Base-by-base conservation (phyloP, 2,888 invertebrate genomes). In the Cactoblastis cactorum region DNA sequence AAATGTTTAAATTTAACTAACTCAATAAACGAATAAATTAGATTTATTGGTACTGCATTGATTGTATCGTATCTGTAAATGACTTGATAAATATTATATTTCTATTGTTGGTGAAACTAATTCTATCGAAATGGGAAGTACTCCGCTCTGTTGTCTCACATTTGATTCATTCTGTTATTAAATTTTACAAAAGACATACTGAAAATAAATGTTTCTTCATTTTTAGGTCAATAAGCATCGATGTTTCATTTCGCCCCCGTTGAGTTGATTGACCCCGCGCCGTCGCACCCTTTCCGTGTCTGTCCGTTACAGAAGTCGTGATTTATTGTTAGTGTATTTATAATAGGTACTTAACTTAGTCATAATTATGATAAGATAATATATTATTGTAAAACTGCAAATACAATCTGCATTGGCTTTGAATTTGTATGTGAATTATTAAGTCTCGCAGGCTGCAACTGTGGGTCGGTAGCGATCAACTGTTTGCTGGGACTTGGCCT, bases 141-240 rank as follows among this genome's bases (percentile, higher is more conserved):
- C 73, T 84, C 86, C 83, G 84, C 86, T 87, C 82, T 85, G 84
- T 86, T 86, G 74, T 82, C 80, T 78, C 77, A 81, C 80, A 73
- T 83, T 86, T 79, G 76, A 89, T 80, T 89, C 80, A 86, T 90
- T 90, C 90, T 90, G 90, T 90, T 90, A 86, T 80, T 82, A 80
- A 88, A 90, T 87, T 90, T 87, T 88, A 92, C 92, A 92, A 92
- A 92, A 92, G 91, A 92, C 91, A 92, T 90, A 89, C 90, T 83
- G 90, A 89, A 92, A 92, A 92, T 92, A 92, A 92, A 92, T 92
- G 92, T 92, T 92, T 92, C 92, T 92, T 92, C 92, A 92, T 92
- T 92, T 92, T 92, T 92, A 92, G 92, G 92, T 92, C 91, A 91
- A 92, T 91, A 91, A 91, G 86, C 75, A 88, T 84, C 77, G 63